Evolutionary conservation across 2,888 invertebrate species (phyloP).

Genomic region (Drosophila crucigera): DNA sequence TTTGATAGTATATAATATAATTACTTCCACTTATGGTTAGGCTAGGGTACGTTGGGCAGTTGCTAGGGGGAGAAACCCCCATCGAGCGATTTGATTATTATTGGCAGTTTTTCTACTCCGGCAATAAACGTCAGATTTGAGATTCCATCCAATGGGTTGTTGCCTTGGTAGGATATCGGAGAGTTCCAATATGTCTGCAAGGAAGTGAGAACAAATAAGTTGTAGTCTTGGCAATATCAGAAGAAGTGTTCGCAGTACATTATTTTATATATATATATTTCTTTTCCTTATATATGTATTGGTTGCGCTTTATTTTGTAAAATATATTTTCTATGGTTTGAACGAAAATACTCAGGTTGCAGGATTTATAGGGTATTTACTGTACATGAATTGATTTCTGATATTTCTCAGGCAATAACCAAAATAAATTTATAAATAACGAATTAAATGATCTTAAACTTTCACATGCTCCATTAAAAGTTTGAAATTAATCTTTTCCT

Average conservation of each 20-base stretch:
- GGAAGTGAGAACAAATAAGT: background rate
- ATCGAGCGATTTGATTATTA: background rate
- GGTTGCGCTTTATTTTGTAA: too few species aligned
- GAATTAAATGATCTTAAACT: conserved; percentile 4
- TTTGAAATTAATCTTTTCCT: conserved; percentile 11
- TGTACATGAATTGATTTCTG: background rate
- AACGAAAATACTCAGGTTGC: background rate
- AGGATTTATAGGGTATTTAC: background rate
- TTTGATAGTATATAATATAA: background rate
- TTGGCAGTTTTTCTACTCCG: background rate
- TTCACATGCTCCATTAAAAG: conserved; percentile 5
- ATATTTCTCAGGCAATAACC: background rate
- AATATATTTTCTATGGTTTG: background rate
- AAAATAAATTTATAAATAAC: background rate
- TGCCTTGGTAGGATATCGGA: background rate
- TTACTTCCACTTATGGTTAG: background rate
- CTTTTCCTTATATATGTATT: too few species aligned
- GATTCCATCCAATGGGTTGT: background rate
- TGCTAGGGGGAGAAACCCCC: background rate
- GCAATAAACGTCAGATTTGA: too few species aligned
- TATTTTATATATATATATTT: too few species aligned
- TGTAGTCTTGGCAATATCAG: background rate
- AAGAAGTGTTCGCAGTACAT: background rate
- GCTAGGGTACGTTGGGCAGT: background rate
- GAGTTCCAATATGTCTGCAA: background rate